These are phyloP conservation scores for Holothuria scabra DNA, from an alignment of 53 echinoderm and acorn worm species.

Conservation along the genomic window DNA sequence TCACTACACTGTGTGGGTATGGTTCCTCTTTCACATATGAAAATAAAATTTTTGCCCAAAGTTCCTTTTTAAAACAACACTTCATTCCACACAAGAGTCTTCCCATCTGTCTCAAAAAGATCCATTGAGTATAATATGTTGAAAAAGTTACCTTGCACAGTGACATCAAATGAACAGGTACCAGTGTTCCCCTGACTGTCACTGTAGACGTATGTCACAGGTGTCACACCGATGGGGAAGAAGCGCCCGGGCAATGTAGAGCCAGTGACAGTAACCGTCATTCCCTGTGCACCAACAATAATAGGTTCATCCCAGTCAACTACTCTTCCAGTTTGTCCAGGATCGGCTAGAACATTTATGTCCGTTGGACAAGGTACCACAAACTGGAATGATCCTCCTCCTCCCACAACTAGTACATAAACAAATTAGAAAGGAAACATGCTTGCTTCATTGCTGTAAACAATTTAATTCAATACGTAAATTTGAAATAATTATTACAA, in stretches of 20 bases:
- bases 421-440: too few relatives aligned
- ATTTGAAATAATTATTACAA: too few relatives aligned
- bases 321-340: background rate
- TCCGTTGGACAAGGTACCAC: conserved; percentile 1
- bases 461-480: too few relatives aligned
- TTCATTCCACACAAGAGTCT: too few relatives aligned
- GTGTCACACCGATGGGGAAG: conserved; percentile 9
- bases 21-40: too few relatives aligned
- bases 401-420: too few relatives aligned
- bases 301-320: conserved; percentile 21
- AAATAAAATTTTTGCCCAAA: too few relatives aligned
- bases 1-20: too few relatives aligned
- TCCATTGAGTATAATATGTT: too few relatives aligned
- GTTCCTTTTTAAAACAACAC: too few relatives aligned
- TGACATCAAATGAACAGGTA: conserved; percentile 37
- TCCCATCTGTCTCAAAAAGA: too few relatives aligned
- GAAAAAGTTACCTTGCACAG: conserved; percentile 14
- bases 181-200: conserved; percentile 15
- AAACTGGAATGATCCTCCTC: conserved; percentile 17
- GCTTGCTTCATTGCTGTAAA: too few relatives aligned
- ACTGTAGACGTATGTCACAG: conserved; percentile 23
- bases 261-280: background rate
- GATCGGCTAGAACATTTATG: background rate
- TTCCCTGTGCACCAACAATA: background rate
- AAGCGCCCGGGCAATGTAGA: background rate